phyloP scores from a whole-genome alignment of 2,797 vertebrate genomes.

The Lepilemur septentrionalis region DNA sequence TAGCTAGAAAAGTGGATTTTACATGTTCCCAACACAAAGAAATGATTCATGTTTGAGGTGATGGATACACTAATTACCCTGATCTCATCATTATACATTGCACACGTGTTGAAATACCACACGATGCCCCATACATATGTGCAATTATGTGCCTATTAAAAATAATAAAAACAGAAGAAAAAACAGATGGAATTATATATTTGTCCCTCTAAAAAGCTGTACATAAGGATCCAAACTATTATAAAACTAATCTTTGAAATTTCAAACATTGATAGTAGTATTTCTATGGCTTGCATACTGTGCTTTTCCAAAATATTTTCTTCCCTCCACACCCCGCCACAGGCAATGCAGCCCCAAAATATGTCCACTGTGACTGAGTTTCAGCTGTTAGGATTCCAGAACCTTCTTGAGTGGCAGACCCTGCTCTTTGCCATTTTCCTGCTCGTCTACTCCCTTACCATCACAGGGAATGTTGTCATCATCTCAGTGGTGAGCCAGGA shows the following conservation, averaged over 20 bases:
- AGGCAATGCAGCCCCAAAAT: constrained; percentile 51
- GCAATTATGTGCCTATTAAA: not conserved
- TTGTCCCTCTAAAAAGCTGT: not conserved
- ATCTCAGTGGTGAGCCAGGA: constrained; percentile 62
- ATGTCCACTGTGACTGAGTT: constrained; percentile 62
- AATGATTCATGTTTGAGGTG: not conserved
- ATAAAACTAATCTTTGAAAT: not conserved
- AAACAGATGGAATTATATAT: not conserved
- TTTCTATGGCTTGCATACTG: not conserved
- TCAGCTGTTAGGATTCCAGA: constrained; percentile 76
- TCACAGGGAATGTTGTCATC: constrained; percentile 72
- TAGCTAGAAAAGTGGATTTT: not conserved
- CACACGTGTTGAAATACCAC: not conserved
- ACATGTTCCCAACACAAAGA: not conserved
- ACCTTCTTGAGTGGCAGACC: constrained; percentile 55
- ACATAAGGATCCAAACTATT: not conserved
- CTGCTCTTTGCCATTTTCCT: constrained; percentile 75
- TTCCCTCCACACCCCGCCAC: not conserved
- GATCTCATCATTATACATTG: not conserved
- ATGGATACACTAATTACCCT: not conserved
- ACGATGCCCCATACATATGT: not conserved
- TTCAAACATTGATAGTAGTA: not conserved
- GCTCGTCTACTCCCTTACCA: constrained; percentile 70
- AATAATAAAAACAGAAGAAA: not conserved
- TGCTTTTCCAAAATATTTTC: not conserved